Conservation (phyloP, 2,888 invertebrate species). For the Poecilus cupreus region DNA sequence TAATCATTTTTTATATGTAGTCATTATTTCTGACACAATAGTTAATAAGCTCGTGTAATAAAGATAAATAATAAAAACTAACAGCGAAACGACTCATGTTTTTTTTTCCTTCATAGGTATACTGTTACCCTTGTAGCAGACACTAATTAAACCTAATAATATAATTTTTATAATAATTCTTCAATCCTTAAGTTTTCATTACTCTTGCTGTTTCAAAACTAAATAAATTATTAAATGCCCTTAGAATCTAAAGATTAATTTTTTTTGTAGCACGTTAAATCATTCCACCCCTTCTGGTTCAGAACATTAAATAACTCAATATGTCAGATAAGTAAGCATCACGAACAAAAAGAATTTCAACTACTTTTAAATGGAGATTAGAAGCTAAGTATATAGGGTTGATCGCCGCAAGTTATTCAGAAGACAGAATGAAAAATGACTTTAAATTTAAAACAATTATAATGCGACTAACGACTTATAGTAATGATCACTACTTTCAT, state of each 20-base stretch:
- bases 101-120: no score
- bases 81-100: background rate
- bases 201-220: no score
- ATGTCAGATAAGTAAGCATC: background rate
- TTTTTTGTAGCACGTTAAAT: background rate
- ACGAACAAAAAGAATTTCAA: background rate
- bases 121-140: no score
- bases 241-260: no score
- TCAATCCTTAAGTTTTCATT: no score
- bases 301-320: background rate
- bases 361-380: background rate
- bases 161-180: no score
- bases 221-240: no score
- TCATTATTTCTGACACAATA: constrained; percentile 29
- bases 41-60: constrained; percentile 21
- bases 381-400: background rate
- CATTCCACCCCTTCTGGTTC: background rate
- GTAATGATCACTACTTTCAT: background rate
- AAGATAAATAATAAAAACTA: constrained; percentile 21
- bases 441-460: background rate
- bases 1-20: constrained; percentile 46
- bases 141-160: no score
- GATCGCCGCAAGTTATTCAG: background rate
- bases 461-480: background rate
- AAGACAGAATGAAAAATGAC: background rate